Conservation (phyloP, 2,888 invertebrate species). For the Crossocerus cetratus region DNA sequence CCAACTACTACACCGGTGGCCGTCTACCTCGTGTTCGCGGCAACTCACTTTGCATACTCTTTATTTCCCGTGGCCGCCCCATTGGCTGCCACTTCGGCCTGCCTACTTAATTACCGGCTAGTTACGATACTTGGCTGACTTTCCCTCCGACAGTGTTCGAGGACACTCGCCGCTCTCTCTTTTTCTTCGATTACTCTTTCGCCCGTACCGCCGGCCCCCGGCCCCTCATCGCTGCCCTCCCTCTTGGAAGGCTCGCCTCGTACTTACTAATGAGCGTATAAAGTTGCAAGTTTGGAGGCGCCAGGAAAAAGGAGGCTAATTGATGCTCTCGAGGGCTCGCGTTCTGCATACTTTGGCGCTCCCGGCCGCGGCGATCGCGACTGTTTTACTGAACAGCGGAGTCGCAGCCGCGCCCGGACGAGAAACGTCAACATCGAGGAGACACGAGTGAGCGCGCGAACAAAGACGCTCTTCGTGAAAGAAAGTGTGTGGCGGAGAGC, state of each 20-base stretch:
- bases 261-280: conserved; percentile 46
- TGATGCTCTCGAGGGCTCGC: conserved; percentile 29
- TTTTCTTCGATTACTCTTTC: conserved; percentile 12
- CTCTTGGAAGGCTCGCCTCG: conserved; percentile 11
- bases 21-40: conserved; percentile 31
- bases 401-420: no score
- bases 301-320: conserved; percentile 40
- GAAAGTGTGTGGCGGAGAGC: no score
- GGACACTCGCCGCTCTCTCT: conserved; percentile 16
- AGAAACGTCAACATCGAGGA: no score
- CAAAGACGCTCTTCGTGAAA: no score
- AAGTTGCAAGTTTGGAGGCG: conserved; percentile 22
- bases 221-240: neutral
- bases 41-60: conserved; percentile 64
- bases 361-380: no score
- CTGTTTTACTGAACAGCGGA: no score
- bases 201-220: conserved; percentile 11
- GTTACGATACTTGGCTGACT: conserved; percentile 60
- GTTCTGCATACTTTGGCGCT: neutral
- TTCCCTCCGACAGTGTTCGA: conserved; percentile 43
- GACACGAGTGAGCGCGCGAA: no score
- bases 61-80: conserved; percentile 65
- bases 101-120: conserved; percentile 59
- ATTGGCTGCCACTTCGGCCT: conserved; percentile 62
- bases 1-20: conserved; percentile 60